Conservation (phyloP, 2,888 invertebrate species). For the Atrina japonica region DNA sequence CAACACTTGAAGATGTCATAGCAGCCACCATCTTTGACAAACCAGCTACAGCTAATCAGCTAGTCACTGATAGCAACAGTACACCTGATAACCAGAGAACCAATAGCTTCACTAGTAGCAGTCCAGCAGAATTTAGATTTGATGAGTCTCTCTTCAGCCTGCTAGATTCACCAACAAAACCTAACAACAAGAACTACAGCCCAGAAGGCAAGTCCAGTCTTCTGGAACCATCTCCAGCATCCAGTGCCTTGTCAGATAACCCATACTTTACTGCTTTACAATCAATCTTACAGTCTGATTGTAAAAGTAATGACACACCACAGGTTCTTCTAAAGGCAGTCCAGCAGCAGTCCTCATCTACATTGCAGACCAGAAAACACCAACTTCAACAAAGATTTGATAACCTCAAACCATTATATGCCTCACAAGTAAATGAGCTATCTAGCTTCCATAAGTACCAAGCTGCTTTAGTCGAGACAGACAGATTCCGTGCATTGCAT, state of each 20-base stretch:
- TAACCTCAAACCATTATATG: slow-evolving; percentile 43
- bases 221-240: too few relatives aligned
- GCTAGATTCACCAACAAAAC: too few relatives aligned
- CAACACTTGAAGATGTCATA: slow-evolving; percentile 29
- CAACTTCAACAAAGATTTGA: slow-evolving; percentile 51
- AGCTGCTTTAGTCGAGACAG: slow-evolving; percentile 55
- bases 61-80: not conserved
- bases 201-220: too few relatives aligned
- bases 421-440: slow-evolving; percentile 52
- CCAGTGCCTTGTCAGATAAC: slow-evolving; percentile 16
- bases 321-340: slow-evolving; percentile 47
- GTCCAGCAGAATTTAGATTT: too few relatives aligned
- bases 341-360: slow-evolving; percentile 34
- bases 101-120: slow-evolving; percentile 7
- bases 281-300: slow-evolving; percentile 48
- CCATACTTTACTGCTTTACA: slow-evolving; percentile 51
- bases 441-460: slow-evolving; percentile 54
- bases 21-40: slow-evolving; percentile 24
- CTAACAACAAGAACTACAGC: too few relatives aligned
- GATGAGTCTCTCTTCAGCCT: slow-evolving; percentile 30
- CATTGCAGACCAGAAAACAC: slow-evolving; percentile 41
- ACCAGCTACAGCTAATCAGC: not conserved
- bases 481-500: slow-evolving; percentile 53
- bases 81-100: not conserved
- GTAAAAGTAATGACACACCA: slow-evolving; percentile 45